Conservation (phyloP, 2,888 invertebrate genomes). For the Thecophora atra region DNA sequence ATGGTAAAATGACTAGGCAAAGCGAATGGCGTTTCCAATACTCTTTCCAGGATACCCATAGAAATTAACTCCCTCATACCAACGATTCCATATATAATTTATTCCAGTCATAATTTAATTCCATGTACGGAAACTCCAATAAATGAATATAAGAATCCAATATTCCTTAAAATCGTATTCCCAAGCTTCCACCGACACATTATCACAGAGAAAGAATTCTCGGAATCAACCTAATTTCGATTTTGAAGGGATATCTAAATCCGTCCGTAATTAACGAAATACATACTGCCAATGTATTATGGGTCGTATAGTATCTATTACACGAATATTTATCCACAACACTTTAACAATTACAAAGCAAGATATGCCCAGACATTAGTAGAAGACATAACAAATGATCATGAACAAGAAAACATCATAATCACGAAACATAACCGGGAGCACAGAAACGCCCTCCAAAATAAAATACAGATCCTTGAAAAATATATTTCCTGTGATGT, state of each 20-base stretch:
- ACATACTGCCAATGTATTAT: conserved; percentile 23
- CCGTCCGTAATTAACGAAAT: conserved; percentile 28
- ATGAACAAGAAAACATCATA: conserved; percentile 29
- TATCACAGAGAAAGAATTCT: conserved; percentile 21
- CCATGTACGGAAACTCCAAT: conserved; percentile 39
- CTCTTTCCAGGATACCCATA: background rate
- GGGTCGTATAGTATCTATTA: conserved; percentile 32
- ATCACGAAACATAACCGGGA: conserved; percentile 22
- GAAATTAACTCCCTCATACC: background rate
- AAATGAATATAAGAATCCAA: conserved; percentile 44
- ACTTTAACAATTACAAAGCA: conserved; percentile 33
- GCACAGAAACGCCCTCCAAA: conserved; percentile 37
- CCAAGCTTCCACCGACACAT: conserved; percentile 40
- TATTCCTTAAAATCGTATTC: conserved; percentile 37
- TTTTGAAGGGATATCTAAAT: conserved; percentile 24
- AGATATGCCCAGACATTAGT: conserved; percentile 30
- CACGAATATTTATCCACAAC: conserved; percentile 30
- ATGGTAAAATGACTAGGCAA: background rate
- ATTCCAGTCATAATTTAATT: conserved; percentile 34
- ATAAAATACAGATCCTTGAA: conserved; percentile 36
- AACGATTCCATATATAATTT: background rate
- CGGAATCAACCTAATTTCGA: background rate
- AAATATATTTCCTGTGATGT: conserved; percentile 36
- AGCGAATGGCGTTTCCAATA: background rate
- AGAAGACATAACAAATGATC: conserved; percentile 22